Conservation (phyloP, 1,140 invertebrate species). For the Dinoponera quadriceps region DNA sequence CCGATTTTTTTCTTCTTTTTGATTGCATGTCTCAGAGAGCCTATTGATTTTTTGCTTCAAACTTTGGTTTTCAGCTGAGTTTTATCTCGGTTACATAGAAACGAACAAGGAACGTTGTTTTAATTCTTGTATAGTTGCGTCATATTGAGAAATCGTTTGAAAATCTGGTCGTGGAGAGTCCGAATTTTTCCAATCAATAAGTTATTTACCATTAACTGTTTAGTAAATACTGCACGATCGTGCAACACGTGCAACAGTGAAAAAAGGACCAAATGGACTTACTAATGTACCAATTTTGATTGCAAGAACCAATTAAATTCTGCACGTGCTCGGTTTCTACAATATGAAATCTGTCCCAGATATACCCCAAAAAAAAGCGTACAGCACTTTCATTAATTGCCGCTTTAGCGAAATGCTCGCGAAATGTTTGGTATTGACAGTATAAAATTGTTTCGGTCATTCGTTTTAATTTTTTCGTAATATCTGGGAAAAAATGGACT, state of each 20-base stretch:
- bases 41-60: too few relatives aligned
- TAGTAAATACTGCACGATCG: conserved; percentile 25
- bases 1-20: too few relatives aligned
- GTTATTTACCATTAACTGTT: conserved; percentile 26
- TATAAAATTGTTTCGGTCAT: conserved; percentile 28
- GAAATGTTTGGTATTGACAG: conserved; percentile 34
- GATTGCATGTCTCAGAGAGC: too few relatives aligned
- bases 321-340: conserved; percentile 38
- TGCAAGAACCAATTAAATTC: conserved; percentile 47
- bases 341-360: conserved; percentile 18
- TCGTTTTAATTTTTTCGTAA: conserved; percentile 10
- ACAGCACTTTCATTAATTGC: conserved; percentile 29
- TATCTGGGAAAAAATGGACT: conserved; percentile 16
- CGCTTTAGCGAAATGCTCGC: conserved; percentile 24
- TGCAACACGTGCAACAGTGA: background rate
- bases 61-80: background rate
- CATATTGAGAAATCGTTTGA: background rate
- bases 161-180: background rate
- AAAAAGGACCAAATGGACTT: conserved; percentile 43
- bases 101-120: background rate
- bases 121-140: background rate
- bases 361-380: conserved; percentile 18
- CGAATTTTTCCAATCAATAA: conserved; percentile 6
- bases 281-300: conserved; percentile 41
- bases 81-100: background rate